Base-by-base conservation (phyloP, 2,113 vertebrate species). In the Ceyx cyanopectus region DNA sequence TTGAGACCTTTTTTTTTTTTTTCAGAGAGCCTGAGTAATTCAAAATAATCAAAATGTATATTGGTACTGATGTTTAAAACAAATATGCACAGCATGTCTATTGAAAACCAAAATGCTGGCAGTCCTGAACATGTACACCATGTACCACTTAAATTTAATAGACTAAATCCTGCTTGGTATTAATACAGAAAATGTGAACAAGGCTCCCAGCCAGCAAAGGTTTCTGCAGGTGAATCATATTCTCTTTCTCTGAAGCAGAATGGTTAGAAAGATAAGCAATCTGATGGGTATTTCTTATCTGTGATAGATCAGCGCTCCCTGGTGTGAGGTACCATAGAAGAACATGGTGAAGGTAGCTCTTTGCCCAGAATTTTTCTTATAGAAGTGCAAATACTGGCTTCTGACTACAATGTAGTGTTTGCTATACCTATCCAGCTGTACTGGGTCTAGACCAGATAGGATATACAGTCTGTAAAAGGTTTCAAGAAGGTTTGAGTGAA, bases 291-390 rank as follows among this genome's bases (percentile, higher is more conserved):
- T 90, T 92, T 93, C 73, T 93, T 92, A 87, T 85, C 75, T 89
- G 70, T 57, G 91, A 85, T n/a, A 87, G 84, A 93, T 91, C 70
- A 85, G 67, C 5, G 2, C 75, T 89, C 81, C 43, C 75, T 90
- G 87, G 74, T 7, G 1, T 41, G 78, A 87, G 66, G 56, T 65
- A 85, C 56, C 1, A 2, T 53, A 80, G 51, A 79, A 89, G 81
- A 84, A 91, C 67, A 67, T 80, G 78, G 72, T 50, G 56, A 79
- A 37, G 50, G 43, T 14, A 91, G 58, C 29, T 89, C 61, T 67
- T 80, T 92, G 92, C 75, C 81, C 77, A 74, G 87, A 87, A 92
- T 77, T 87, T 94, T 93, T 90, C 91, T 89, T 79, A 89, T 63
- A 60, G 84, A 72, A 93, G 77, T 46, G 37, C 48, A 81, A 80